These are phyloP conservation scores for Celastrina argiolus DNA, from an alignment of 2,888 invertebrate genomes.

Conservation along the genomic window DNA sequence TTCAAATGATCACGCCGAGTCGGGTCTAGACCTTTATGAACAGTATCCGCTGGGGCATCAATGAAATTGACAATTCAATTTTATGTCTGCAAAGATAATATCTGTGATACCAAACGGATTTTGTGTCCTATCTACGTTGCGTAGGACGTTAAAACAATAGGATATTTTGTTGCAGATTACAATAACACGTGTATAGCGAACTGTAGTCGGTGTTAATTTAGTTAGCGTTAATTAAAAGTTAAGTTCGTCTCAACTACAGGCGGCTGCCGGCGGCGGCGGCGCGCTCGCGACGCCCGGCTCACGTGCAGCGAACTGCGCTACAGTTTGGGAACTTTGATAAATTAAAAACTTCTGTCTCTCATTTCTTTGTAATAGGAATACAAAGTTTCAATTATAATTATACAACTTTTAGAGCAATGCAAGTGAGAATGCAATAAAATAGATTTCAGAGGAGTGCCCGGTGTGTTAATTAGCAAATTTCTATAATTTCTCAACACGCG, in stretches of 20 bases:
- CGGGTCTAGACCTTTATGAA: too few relatives aligned
- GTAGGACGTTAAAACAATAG: background rate
- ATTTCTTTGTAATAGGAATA: background rate
- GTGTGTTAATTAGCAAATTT: too few relatives aligned
- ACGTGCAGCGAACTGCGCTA: background rate
- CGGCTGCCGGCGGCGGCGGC: background rate
- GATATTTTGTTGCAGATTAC: background rate
- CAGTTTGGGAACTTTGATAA: background rate
- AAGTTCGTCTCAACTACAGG: background rate
- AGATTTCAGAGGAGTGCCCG: too few relatives aligned
- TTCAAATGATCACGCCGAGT: too few relatives aligned
- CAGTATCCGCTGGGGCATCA: background rate
- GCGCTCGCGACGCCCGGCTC: background rate
- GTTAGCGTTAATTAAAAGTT: background rate
- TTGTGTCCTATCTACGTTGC: background rate
- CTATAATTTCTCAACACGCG: too few relatives aligned
- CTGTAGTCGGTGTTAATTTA: background rate
- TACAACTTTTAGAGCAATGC: background rate
- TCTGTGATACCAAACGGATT: background rate
- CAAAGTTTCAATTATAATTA: background rate
- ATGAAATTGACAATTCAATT: background rate
- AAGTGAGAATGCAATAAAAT: too few relatives aligned
- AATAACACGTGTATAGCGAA: background rate
- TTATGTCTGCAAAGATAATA: background rate
- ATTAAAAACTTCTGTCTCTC: background rate